Evolutionary conservation across 2,797 vertebrate genomes (phyloP).

Genomic region (Chrosomus eos): DNA sequence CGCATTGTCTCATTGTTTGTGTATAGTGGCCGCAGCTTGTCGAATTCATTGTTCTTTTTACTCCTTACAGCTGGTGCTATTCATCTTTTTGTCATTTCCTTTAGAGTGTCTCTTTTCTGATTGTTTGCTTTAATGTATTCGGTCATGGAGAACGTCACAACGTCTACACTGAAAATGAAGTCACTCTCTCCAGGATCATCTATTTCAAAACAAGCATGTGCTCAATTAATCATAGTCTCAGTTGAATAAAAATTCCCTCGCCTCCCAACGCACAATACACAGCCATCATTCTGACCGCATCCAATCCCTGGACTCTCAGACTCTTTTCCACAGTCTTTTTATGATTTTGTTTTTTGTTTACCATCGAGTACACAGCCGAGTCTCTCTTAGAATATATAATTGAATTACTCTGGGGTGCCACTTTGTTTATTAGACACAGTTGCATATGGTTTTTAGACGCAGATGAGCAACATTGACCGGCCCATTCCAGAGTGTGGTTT

Average conservation of each 20-base stretch:
- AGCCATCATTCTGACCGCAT: slow-evolving; percentile 47
- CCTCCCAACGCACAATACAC: slow-evolving; percentile 25
- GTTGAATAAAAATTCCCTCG: slow-evolving; percentile 43
- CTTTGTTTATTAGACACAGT: slow-evolving; percentile 41
- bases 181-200: slow-evolving; percentile 45
- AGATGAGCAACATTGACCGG: slow-evolving; percentile 45
- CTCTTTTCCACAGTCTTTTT: slow-evolving; percentile 28
- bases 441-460: slow-evolving; percentile 50
- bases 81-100: slow-evolving; percentile 40
- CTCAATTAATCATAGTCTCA: slow-evolving; percentile 60
- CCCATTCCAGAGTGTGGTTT: slow-evolving; percentile 29
- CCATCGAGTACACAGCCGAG: slow-evolving; percentile 18
- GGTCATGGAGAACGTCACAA: slow-evolving; percentile 33
- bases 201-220: slow-evolving; percentile 59
- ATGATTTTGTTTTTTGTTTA: slow-evolving; percentile 17
- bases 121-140: slow-evolving; percentile 49
- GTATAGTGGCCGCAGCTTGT: background rate
- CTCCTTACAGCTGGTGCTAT: slow-evolving; percentile 17
- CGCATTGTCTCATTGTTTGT: background rate
- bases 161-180: slow-evolving; percentile 44
- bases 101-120: slow-evolving; percentile 30
- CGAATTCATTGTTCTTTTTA: slow-evolving; percentile 12
- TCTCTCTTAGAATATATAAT: slow-evolving; percentile 52
- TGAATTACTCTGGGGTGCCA: slow-evolving; percentile 51
- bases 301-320: slow-evolving; percentile 46